A percentile compares a stretch with the other conserved stretches of the same genome.
These are phyloP conservation scores for Entosphenus tridentatus DNA, from an alignment of 2,113 vertebrate species.

Conservation along the genomic window DNA sequence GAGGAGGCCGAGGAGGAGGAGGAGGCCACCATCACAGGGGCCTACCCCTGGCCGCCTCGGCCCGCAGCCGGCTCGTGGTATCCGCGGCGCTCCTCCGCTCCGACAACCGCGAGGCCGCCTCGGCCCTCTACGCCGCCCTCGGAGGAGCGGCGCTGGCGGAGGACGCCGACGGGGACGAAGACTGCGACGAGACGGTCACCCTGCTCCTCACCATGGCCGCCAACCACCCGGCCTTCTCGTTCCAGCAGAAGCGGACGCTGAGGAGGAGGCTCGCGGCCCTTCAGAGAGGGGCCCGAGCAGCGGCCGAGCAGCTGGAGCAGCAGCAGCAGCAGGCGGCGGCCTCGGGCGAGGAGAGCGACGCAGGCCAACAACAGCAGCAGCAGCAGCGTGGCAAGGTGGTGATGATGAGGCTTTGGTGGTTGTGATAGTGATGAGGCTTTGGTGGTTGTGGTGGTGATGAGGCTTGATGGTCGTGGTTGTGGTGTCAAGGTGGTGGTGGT, in stretches of 20 bases:
- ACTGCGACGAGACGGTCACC: slow-evolving; percentile 39
- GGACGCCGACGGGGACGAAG: slow-evolving; percentile 15
- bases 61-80: slow-evolving; percentile 61
- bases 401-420: too few species aligned
- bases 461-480: too few species aligned
- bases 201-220: slow-evolving; percentile 89
- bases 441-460: too few species aligned
- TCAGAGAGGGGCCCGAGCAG: slow-evolving; percentile 25
- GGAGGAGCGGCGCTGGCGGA: slow-evolving; percentile 6
- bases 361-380: too few species aligned
- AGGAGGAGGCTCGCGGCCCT: slow-evolving; percentile 45
- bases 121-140: slow-evolving; percentile 54
- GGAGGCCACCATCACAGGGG: too few species aligned
- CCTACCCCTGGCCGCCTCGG: slow-evolving; percentile 12
- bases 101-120: slow-evolving; percentile 72
- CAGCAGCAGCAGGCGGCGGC: not conserved
- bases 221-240: slow-evolving; percentile 74
- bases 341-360: too few species aligned
- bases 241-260: slow-evolving; percentile 70
- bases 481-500: too few species aligned
- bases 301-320: slow-evolving; percentile 14
- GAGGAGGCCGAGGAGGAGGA: too few species aligned
- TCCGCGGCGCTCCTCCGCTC: slow-evolving; percentile 68
- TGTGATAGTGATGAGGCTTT: too few species aligned
- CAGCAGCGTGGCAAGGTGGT: too few species aligned